Conservation (phyloP, 2,113 vertebrate genomes). For the Acrocephalus kingi region DNA sequence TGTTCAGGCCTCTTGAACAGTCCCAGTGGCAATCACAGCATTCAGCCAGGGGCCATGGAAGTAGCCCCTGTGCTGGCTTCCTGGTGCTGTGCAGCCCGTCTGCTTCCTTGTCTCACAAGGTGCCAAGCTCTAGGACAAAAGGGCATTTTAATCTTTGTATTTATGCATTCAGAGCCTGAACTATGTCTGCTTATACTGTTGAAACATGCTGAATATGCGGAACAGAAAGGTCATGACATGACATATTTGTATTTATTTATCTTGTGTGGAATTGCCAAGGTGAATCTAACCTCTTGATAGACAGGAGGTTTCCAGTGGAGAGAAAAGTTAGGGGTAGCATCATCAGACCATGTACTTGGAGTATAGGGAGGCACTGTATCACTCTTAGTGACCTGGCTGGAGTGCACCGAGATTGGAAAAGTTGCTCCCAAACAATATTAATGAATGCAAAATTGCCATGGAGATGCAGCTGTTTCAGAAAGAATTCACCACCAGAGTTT, state of each 20-base stretch:
- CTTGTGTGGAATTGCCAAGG: slow-evolving; percentile 8
- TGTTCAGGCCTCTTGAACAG: not conserved
- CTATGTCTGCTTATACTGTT: not conserved
- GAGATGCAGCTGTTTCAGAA: not conserved
- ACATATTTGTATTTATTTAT: slow-evolving; percentile 48
- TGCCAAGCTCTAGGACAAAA: slow-evolving; percentile 16
- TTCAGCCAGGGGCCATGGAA: not conserved
- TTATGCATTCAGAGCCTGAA: slow-evolving; percentile 1
- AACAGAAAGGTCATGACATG: not conserved
- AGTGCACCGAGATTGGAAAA: not conserved
- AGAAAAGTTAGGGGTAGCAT: not conserved
- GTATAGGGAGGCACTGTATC: not conserved
- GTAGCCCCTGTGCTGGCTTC: not conserved
- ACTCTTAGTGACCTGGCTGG: not conserved
- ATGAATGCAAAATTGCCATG: not conserved
- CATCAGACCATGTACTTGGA: not conserved
- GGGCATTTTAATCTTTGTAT: slow-evolving; percentile 21
- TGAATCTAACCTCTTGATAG: slow-evolving; percentile 38
- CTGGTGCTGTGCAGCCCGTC: not conserved
- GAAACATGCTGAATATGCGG: slow-evolving; percentile 33
- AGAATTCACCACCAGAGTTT: not conserved
- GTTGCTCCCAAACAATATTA: not conserved
- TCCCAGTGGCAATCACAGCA: not conserved
- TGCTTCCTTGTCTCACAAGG: not conserved
- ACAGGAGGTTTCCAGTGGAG: not conserved